phyloP scores from a whole-genome alignment of 2,113 vertebrate genomes.

The Dendrocopos noguchii region DNA sequence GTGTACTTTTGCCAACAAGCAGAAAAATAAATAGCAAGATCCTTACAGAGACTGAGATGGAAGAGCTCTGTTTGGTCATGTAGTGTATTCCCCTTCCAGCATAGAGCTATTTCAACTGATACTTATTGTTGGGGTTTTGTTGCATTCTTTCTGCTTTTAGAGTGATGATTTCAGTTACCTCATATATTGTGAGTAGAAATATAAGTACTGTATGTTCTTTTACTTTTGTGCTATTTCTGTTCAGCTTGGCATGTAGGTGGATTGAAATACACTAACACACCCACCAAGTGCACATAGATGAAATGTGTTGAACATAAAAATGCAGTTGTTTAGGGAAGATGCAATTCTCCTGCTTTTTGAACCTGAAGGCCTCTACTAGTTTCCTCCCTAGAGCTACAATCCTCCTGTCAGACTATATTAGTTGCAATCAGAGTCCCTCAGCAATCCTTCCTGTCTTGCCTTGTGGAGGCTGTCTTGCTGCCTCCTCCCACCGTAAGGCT shows the following conservation, averaged over 20 bases:
- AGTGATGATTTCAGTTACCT: slow-evolving; percentile 54
- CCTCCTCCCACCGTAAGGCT: not conserved
- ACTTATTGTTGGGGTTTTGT: not conserved
- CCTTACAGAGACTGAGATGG: not conserved
- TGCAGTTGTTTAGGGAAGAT: slow-evolving; percentile 63
- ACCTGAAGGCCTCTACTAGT: not conserved
- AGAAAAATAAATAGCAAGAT: slow-evolving; percentile 1
- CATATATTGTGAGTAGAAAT: slow-evolving; percentile 47
- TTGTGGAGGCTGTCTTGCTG: slow-evolving; percentile 1
- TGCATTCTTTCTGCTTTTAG: slow-evolving; percentile 34
- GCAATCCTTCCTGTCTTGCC: not conserved
- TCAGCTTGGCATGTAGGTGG: slow-evolving; percentile 63
- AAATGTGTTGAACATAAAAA: slow-evolving; percentile 61
- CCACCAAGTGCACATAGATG: slow-evolving; percentile 63
- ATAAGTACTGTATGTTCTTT: slow-evolving; percentile 68
- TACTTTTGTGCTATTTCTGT: slow-evolving; percentile 70
- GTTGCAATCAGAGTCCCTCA: not conserved
- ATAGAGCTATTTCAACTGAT: not conserved
- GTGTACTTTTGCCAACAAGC: not conserved
- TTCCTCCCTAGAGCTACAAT: not conserved
- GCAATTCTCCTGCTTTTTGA: slow-evolving; percentile 26
- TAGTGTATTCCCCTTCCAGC: not conserved
- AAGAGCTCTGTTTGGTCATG: not conserved
- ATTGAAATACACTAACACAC: slow-evolving; percentile 63
- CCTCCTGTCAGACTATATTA: not conserved